phyloP scores from a whole-genome alignment of 2,888 invertebrate species.

The Leuctra nigra region DNA sequence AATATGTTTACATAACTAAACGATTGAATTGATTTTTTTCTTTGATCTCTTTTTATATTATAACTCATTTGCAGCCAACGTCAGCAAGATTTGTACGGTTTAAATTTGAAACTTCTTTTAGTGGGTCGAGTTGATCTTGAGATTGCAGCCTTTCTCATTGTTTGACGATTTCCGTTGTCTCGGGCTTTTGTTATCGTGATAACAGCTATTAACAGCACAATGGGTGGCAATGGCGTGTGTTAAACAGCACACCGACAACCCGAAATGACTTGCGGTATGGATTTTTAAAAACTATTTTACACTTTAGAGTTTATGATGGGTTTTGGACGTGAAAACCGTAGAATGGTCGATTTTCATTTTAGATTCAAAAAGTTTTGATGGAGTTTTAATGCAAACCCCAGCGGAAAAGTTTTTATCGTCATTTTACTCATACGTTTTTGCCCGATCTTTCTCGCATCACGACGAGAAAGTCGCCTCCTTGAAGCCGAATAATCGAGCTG shows the following conservation, averaged over 20 bases:
- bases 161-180: constrained; percentile 20
- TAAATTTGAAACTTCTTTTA: constrained; percentile 17
- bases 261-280: constrained; percentile 10
- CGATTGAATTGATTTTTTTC: constrained; percentile 15
- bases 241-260: not conserved
- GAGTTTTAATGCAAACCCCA: too few species aligned
- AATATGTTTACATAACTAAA: constrained; percentile 21
- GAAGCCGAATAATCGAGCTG: not conserved
- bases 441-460: too few species aligned
- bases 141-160: constrained; percentile 18
- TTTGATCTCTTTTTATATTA: constrained; percentile 17
- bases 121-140: not conserved
- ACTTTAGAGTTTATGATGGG: constrained; percentile 14
- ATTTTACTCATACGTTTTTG: too few species aligned
- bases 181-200: constrained; percentile 16
- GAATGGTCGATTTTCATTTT: constrained; percentile 12
- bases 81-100: constrained; percentile 19
- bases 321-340: constrained; percentile 2
- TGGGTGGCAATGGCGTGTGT: constrained; percentile 6
- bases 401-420: too few species aligned
- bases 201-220: constrained; percentile 14
- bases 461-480: too few species aligned
- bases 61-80: constrained; percentile 17
- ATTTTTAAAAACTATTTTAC: constrained; percentile 1
- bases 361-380: constrained; percentile 1